phyloP scores from a whole-genome alignment of 2,113 vertebrate genomes.

The Ardeotis arabs region DNA sequence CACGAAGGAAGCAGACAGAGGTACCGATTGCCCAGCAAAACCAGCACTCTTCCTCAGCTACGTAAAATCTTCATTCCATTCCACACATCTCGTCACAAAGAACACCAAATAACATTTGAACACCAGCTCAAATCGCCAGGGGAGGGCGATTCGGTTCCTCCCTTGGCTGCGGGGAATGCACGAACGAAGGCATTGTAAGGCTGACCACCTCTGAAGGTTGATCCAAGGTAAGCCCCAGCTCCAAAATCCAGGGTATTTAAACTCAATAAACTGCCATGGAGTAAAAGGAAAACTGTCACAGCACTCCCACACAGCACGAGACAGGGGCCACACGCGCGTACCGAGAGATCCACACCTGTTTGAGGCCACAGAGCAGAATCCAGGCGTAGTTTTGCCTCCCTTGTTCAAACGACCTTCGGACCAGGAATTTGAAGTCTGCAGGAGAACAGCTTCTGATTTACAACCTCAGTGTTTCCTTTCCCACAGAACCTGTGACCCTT shows the following conservation, averaged over 20 bases:
- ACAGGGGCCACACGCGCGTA: fast-evolving
- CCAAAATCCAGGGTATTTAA: not conserved
- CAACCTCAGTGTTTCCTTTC: not conserved
- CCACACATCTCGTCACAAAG: not conserved
- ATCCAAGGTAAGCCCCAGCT: not conserved
- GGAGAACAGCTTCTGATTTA: not conserved
- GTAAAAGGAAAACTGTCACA: not conserved
- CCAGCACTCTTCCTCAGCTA: not conserved
- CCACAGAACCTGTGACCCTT: not conserved
- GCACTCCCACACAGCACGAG: not conserved
- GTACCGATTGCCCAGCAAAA: not conserved
- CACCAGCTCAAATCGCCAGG: not conserved
- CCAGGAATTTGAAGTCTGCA: not conserved
- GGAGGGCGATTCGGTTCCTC: not conserved
- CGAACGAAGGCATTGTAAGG: not conserved
- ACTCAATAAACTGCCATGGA: not conserved
- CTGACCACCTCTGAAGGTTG: fast-evolving
- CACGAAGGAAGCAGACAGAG: not conserved
- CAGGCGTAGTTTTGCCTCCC: not conserved
- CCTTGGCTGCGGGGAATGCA: not conserved
- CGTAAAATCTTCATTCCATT: fast-evolving
- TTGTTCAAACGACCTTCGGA: fast-evolving
- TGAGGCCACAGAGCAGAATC: not conserved
- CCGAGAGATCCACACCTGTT: not conserved
- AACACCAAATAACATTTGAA: not conserved